Base-by-base conservation (phyloP, 2,113 vertebrate species). In the Ctenodactylus gundi region DNA sequence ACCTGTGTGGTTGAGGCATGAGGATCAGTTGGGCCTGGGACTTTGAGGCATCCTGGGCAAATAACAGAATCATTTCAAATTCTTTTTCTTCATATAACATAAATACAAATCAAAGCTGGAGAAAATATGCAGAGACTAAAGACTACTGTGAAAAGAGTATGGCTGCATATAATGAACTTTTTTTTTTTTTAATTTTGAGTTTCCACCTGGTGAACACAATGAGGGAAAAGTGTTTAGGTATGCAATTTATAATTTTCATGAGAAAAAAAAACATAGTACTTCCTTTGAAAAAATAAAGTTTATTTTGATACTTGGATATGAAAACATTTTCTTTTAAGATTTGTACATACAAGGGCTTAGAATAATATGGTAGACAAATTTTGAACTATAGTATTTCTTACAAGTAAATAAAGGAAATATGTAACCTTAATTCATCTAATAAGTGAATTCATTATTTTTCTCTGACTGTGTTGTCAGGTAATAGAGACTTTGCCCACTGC, bases 71-170 rank as follows among this genome's bases (percentile, higher is more conserved):
- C 20, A 9, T 25, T 27, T 39, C 44, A 93, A 62, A 41, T 67
- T 51, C 83, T 73, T 91, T 51, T 67, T 51, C 83, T 73, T 91
- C 44, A 17, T 77, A 92, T 39, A 39, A 36, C 46, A 39, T 21
- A 90, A 88, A 78, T 87, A 76, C 21, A 90, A 93, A 92, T 91
- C 46, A 91, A 49, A 88, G 68, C 13, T 77, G 6, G n/a, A 18
- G 17, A 88, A 85, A 94, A 62, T 90, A 70, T 31, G 25, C n/a
- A 44, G 29, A 64, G 9, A 57, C 12, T 39, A 72, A 12, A 44
- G 27, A 57, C 44, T 81, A 13, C 64, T 75, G 2, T 73, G 25
- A 68, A 23, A 93, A 83, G 39, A 90, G 41, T 62, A 53, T 86
- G 7, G 46, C 64, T 53, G 6, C 4, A 81, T 17, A 62, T n/a